Percentiles rank a stretch among this genome's conserved stretches.
Evolutionary conservation across 2,888 invertebrate genomes (phyloP).

Genomic region (Thecocarcelia acutangulata): DNA sequence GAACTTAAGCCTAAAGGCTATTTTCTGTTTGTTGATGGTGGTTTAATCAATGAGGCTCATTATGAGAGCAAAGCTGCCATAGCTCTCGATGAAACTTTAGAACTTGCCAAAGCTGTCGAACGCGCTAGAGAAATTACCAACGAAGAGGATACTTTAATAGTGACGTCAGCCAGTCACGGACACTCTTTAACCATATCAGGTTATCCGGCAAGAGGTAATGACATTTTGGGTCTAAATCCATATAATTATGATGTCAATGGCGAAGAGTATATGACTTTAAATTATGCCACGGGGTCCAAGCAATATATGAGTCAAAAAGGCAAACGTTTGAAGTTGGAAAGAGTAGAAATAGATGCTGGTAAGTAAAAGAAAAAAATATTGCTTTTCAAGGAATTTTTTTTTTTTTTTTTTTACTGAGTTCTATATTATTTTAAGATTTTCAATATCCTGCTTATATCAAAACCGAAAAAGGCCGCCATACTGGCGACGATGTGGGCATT

Average conservation of each 20-base stretch:
- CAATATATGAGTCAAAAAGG: slow-evolving; percentile 73
- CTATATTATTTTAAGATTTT: background rate
- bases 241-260: slow-evolving; percentile 71
- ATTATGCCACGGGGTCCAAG: slow-evolving; percentile 87
- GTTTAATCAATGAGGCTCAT: slow-evolving; percentile 89
- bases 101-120: slow-evolving; percentile 87
- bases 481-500: slow-evolving; percentile 90
- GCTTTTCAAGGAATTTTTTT: too few species aligned
- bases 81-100: slow-evolving; percentile 89
- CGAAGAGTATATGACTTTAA: slow-evolving; percentile 85
- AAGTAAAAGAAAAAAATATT: background rate
- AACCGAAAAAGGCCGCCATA: slow-evolving; percentile 84
- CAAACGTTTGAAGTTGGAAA: slow-evolving; percentile 72
- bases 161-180: slow-evolving; percentile 90
- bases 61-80: slow-evolving; percentile 85
- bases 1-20: slow-evolving; percentile 83
- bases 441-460: slow-evolving; percentile 72
- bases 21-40: slow-evolving; percentile 85
- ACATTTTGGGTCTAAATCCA: slow-evolving; percentile 82
- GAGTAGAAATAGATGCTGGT: slow-evolving; percentile 17
- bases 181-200: slow-evolving; percentile 89
- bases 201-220: slow-evolving; percentile 84
- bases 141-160: slow-evolving; percentile 87
- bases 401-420: too few species aligned
- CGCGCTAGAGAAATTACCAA: slow-evolving; percentile 84